A percentile compares a stretch with the other conserved stretches of the same genome.
Conservation (phyloP, 2,797 vertebrate genomes). For the Enteromius afrohamiltoni region DNA sequence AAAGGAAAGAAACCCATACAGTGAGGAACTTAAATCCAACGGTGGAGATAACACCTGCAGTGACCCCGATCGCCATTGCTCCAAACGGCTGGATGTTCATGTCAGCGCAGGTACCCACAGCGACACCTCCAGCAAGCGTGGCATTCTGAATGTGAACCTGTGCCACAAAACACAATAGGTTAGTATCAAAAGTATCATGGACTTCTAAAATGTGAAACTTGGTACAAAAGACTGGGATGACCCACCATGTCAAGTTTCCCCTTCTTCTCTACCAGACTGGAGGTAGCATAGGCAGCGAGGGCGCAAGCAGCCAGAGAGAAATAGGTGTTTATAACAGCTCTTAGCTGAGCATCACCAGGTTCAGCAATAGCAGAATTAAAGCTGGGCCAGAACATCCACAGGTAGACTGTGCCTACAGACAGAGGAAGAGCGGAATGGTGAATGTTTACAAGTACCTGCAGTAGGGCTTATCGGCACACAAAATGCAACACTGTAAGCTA, state of each 20-base stretch:
- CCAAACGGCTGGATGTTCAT: slow-evolving; percentile 82
- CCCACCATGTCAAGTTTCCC: slow-evolving; percentile 95
- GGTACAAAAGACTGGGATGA: neutral
- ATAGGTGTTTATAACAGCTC: slow-evolving; percentile 91
- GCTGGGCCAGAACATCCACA: slow-evolving; percentile 99
- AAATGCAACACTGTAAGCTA: too few relatives aligned
- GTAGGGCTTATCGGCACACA: too few relatives aligned
- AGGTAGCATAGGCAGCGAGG: slow-evolving; percentile 86
- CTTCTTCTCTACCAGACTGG: slow-evolving; percentile 85
- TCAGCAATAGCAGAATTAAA: slow-evolving; percentile 93
- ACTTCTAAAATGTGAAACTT: neutral
- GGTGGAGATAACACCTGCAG: slow-evolving; percentile 88
- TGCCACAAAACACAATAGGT: neutral
- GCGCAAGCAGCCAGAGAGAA: slow-evolving; percentile 88
- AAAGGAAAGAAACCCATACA: slow-evolving; percentile 74
- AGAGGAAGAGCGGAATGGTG: neutral
- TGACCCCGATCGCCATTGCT: slow-evolving; percentile 89
- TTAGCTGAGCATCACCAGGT: slow-evolving; percentile 62
- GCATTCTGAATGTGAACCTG: slow-evolving; percentile 98
- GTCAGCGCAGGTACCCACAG: slow-evolving; percentile 94
- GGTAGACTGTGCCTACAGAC: slow-evolving; percentile 88
- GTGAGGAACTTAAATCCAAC: slow-evolving; percentile 87
- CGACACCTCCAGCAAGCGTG: slow-evolving; percentile 94
- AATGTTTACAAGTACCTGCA: neutral
- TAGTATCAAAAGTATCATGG: neutral